Percentiles rank a stretch among this genome's conserved stretches.
Conservation (phyloP, 2,888 invertebrate genomes). For the Bellardia pandia region DNA sequence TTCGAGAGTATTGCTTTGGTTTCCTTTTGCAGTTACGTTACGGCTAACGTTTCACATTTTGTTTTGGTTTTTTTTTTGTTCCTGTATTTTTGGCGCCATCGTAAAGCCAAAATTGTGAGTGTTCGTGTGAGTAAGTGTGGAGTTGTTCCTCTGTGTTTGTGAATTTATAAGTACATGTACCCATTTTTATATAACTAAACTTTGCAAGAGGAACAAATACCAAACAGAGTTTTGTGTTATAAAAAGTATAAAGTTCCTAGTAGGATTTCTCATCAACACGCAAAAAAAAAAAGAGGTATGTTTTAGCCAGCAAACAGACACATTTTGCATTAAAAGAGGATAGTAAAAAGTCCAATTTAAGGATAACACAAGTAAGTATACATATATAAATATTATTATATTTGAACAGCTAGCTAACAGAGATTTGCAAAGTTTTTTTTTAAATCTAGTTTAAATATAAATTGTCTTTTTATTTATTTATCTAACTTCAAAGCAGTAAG, state of each 20-base stretch:
- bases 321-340: constrained; percentile 37
- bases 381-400: neutral
- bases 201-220: constrained; percentile 24
- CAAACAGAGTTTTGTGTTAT: neutral
- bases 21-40: constrained; percentile 41
- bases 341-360: constrained; percentile 19
- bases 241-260: constrained; percentile 18
- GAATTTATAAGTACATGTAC: constrained; percentile 46
- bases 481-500: neutral
- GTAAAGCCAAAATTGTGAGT: constrained; percentile 59
- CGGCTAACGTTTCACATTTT: constrained; percentile 4
- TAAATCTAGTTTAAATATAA: neutral
- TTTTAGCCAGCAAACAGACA: neutral
- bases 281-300: neutral
- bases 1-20: constrained; percentile 43
- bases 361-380: constrained; percentile 37
- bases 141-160: neutral
- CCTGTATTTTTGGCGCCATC: constrained; percentile 69
- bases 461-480: neutral
- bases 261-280: constrained; percentile 2
- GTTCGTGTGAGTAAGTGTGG: constrained; percentile 2
- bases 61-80: constrained; percentile 3
- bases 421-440: too few species aligned
- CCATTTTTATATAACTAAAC: constrained; percentile 29
- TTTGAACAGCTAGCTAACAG: too few species aligned